These are phyloP conservation scores for Tachina grossa DNA, from an alignment of 2,888 invertebrate genomes.

Conservation along the genomic window DNA sequence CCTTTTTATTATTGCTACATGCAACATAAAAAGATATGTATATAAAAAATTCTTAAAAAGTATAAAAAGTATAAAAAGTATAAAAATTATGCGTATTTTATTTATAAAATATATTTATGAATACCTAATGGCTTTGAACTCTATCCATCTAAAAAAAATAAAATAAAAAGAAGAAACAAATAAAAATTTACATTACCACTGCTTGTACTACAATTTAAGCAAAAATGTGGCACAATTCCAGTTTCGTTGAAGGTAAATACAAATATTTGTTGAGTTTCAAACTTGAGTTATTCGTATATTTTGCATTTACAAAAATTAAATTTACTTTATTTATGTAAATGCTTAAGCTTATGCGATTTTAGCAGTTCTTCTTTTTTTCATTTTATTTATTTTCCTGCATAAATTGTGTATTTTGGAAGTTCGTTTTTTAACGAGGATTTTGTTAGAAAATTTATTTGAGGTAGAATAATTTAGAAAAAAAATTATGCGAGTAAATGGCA, in stretches of 20 bases:
- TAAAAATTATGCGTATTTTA: constrained; percentile 65
- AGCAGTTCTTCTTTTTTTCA: not conserved
- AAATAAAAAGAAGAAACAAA: not conserved
- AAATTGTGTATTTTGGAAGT: not conserved
- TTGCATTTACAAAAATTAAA: constrained; percentile 10
- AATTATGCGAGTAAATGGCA: not conserved
- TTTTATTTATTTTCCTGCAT: not conserved
- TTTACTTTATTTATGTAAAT: constrained; percentile 31
- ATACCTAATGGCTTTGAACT: constrained; percentile 64
- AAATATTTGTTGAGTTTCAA: constrained; percentile 38
- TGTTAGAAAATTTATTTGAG: not conserved
- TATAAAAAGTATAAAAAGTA: not conserved
- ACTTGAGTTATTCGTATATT: constrained; percentile 22
- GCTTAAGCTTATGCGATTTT: not conserved
- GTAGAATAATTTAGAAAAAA: not conserved
- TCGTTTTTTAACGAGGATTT: not conserved
- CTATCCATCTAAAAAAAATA: constrained; percentile 26
- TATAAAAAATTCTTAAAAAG: constrained; percentile 1
- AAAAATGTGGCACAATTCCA: constrained; percentile 60
- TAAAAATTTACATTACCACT: constrained; percentile 9
- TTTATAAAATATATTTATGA: constrained; percentile 65
- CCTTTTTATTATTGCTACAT: constrained; percentile 12
- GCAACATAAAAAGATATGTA: not conserved
- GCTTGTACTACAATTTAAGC: not conserved
- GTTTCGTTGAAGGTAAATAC: constrained; percentile 42